Conservation (phyloP, 2,888 invertebrate genomes). For the Metallyticus violacea region DNA sequence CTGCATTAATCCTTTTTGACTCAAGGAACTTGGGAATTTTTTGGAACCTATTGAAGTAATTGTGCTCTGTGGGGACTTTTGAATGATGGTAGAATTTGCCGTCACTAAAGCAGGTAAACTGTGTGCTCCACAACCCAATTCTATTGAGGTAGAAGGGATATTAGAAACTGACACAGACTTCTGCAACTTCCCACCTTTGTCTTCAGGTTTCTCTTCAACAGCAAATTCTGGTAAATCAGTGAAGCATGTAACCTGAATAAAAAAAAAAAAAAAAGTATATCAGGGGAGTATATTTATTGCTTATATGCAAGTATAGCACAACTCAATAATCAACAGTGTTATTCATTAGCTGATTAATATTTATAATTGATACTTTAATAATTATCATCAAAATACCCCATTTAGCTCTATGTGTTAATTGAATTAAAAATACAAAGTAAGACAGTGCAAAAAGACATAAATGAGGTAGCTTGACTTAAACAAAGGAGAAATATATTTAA, state of each 20-base stretch:
- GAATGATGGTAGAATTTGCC: background rate
- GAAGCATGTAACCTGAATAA: constrained; percentile 35
- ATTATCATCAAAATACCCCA: too few species aligned
- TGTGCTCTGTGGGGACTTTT: background rate
- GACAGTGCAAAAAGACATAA: too few species aligned
- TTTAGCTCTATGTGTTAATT: too few species aligned
- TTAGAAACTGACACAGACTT: constrained; percentile 31
- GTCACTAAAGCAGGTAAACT: background rate
- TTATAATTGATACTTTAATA: too few species aligned
- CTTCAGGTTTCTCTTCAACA: constrained; percentile 26
- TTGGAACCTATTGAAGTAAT: background rate
- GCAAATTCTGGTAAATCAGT: constrained; percentile 35
- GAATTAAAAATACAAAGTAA: too few species aligned
- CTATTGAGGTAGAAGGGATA: constrained; percentile 12
- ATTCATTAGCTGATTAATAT: too few species aligned
- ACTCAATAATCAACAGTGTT: too few species aligned
- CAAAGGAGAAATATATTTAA: too few species aligned
- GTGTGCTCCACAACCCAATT: background rate
- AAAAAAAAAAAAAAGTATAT: background rate
- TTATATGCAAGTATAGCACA: too few species aligned
- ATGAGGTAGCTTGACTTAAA: too few species aligned
- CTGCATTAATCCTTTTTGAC: constrained; percentile 80
- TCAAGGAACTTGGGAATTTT: constrained; percentile 50
- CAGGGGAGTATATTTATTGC: background rate
- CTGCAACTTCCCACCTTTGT: constrained; percentile 29